phyloP scores from a whole-genome alignment of 1,140 invertebrate genomes.

The Pogonomyrmex californicus region DNA sequence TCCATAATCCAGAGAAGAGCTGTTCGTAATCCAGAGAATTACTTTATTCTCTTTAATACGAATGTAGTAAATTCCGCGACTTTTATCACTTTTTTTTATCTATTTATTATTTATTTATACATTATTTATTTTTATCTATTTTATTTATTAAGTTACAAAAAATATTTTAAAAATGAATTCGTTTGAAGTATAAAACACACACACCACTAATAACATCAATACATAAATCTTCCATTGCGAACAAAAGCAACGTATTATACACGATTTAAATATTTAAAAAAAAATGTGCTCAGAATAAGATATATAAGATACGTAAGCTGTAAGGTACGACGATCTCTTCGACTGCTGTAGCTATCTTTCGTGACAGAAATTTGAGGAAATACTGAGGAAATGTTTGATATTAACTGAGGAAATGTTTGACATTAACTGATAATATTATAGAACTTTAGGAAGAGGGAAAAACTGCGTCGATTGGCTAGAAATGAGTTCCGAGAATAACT shows the following conservation, averaged over 20 bases:
- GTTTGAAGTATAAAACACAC: neutral
- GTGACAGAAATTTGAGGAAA: neutral
- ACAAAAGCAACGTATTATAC: neutral
- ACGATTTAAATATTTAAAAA: neutral
- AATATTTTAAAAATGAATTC: neutral
- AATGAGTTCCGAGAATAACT: slow-evolving; percentile 52
- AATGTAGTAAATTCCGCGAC: neutral
- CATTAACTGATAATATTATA: neutral
- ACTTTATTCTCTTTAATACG: neutral
- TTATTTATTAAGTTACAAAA: slow-evolving; percentile 16
- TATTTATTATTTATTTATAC: neutral
- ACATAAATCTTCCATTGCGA: neutral
- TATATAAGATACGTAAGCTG: neutral
- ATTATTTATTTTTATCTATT: slow-evolving; percentile 13
- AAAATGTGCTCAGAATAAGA: neutral
- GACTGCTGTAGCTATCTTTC: neutral
- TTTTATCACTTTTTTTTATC: neutral
- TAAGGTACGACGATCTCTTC: neutral
- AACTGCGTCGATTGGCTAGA: slow-evolving; percentile 43
- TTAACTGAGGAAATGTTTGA: neutral
- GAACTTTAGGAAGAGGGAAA: slow-evolving; percentile 10
- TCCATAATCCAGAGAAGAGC: neutral
- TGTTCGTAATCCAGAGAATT: neutral
- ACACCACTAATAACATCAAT: neutral
- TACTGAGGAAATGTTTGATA: neutral